Evolutionary conservation across 2,797 vertebrate species (phyloP), one percentile per base, ranked within the genome.

Genomic region (Anableps anableps): DNA sequence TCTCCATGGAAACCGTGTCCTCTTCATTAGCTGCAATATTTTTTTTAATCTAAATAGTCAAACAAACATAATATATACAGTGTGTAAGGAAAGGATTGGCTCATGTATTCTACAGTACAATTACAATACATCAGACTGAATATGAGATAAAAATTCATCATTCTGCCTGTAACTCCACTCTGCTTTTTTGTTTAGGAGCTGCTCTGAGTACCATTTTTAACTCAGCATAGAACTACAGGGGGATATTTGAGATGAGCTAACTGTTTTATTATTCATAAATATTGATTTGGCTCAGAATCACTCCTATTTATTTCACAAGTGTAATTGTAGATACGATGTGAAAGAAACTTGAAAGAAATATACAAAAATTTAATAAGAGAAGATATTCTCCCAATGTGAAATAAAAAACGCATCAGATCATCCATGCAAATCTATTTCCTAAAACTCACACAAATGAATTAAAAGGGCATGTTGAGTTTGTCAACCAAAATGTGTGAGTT

Each of bases 281-380:
- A 93, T 86, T 86, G 89, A 92, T 84, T 76, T 66, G 79, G 76
- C 85, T 92, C 85, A 87, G 91, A 90, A 88, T 79, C 45, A n/a
- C 68, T 85, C 80, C 82, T 76, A 89, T 82, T 85, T 81, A 81
- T 84, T 85, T 82, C 72, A 85, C 51, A 78, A 74, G 58, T 77
- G 74, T 74, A 71, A 83, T 41, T 41, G 51, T 10, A 51, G 50
- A 82, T 9, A 55, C 38, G 29, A 70, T 23, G 2, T 14, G 1
- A 19, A 55, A 13, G 41, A 75, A 17, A 74, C 36, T 66, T 75
- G n/a, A 80, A 79, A 41, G 41, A 74, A 79, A 82, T 84, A 68
- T 5, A 13, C 38, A 21, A 64, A 13, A 36, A 71, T 78, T 83
- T 80, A 47, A 84, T 62, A 75, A 78, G 45, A 48, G 45, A 4